phyloP scores from a whole-genome alignment of 2,888 invertebrate genomes.

The Eustalomyia histrio region DNA sequence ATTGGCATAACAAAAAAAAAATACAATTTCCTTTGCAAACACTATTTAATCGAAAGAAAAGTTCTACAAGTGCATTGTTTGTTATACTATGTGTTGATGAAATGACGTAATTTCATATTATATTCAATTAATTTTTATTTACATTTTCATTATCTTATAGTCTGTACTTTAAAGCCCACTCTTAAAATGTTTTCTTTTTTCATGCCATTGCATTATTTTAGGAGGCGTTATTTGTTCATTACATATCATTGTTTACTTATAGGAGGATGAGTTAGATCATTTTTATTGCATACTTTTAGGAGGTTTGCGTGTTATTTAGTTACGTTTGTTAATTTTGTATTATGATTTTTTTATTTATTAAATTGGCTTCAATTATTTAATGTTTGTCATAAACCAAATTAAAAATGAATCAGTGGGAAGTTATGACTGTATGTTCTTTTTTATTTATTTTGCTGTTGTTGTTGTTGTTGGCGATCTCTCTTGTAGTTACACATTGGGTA shows the following conservation, averaged over 20 bases:
- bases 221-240: background rate
- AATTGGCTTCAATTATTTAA: slow-evolving; percentile 49
- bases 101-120: slow-evolving; percentile 1
- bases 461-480: slow-evolving; percentile 48
- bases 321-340: slow-evolving; percentile 34
- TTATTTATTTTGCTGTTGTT: too few relatives aligned
- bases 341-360: slow-evolving; percentile 33
- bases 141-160: background rate
- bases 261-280: background rate
- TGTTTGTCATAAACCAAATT: slow-evolving; percentile 17
- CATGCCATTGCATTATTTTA: slow-evolving; percentile 14
- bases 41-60: background rate
- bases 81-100: background rate
- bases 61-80: slow-evolving; percentile 15
- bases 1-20: slow-evolving; percentile 14
- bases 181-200: background rate
- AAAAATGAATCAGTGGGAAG: background rate
- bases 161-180: background rate
- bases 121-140: slow-evolving; percentile 1
- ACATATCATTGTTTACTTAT: background rate
- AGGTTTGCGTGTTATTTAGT: slow-evolving; percentile 40
- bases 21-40: slow-evolving; percentile 13
- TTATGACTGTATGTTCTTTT: slow-evolving; percentile 5
- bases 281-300: slow-evolving; percentile 23
- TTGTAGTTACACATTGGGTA: slow-evolving; percentile 29